Evolutionary conservation across 2,888 invertebrate genomes (phyloP).

Genomic region (Nysson spinosus): DNA sequence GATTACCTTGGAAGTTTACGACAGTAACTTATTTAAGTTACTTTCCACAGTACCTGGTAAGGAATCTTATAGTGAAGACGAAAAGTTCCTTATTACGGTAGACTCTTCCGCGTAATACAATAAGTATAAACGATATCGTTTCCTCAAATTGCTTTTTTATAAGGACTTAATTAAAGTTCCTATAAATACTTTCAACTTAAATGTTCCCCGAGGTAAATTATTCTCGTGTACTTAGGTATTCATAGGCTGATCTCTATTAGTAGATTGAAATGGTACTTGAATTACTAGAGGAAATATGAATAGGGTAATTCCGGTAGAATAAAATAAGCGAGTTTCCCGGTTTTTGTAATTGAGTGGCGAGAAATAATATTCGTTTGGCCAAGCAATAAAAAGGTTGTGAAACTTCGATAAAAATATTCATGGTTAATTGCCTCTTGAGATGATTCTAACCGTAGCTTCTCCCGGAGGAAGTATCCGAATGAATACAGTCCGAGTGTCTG

Average conservation of each 20-base stretch:
- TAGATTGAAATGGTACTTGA: background rate
- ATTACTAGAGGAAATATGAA: background rate
- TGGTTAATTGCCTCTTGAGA: slow-evolving; percentile 43
- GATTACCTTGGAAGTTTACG: no score
- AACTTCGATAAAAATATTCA: slow-evolving; percentile 27
- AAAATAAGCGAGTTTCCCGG: background rate
- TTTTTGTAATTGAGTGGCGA: background rate
- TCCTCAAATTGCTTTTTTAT: no score
- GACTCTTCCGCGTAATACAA: no score
- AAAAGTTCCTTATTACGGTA: no score
- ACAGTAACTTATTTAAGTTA: no score
- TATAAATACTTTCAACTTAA: no score
- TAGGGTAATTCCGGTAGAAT: slow-evolving; percentile 1
- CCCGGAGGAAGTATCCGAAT: slow-evolving; percentile 10
- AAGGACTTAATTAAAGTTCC: no score
- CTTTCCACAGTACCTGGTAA: no score
- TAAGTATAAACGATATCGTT: no score
- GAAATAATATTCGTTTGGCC: slow-evolving; percentile 2
- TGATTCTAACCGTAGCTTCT: slow-evolving; percentile 14
- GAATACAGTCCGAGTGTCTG: slow-evolving; percentile 19
- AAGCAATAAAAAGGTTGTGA: slow-evolving; percentile 1
- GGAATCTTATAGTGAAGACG: no score
- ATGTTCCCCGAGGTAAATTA: no score
- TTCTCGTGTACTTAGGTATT: no score
- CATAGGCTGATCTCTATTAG: background rate